Conservation (phyloP, 2,797 vertebrate genomes). For the Trachurus trachurus region DNA sequence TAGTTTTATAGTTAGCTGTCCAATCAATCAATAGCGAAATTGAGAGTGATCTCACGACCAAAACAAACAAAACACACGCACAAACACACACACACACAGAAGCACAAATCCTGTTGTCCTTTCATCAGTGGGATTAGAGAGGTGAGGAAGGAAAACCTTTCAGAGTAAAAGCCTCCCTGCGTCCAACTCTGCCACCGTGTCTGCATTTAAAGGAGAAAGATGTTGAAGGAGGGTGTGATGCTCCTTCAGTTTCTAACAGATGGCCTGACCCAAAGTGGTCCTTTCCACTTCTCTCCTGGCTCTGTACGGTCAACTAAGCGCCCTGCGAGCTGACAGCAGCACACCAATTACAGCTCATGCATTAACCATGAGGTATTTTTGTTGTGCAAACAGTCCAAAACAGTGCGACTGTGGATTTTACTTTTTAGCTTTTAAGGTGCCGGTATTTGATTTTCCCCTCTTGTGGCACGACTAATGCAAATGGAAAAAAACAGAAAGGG, state of each 20-base stretch:
- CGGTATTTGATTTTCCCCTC: not conserved
- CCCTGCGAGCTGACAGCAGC: slow-evolving; percentile 50
- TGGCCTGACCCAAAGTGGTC: slow-evolving; percentile 58
- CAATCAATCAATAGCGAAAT: slow-evolving; percentile 17
- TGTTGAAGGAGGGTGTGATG: slow-evolving; percentile 48
- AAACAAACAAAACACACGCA: not conserved
- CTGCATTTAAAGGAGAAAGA: slow-evolving; percentile 26
- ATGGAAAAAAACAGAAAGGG: slow-evolving; percentile 14
- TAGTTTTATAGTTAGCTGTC: slow-evolving; percentile 9
- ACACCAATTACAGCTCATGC: slow-evolving; percentile 69
- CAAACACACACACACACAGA: not conserved
- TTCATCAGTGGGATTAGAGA: slow-evolving; percentile 33
- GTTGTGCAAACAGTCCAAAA: slow-evolving; percentile 64
- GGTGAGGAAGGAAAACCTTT: slow-evolving; percentile 21
- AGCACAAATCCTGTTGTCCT: slow-evolving; percentile 21
- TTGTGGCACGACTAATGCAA: not conserved
- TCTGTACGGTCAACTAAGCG: slow-evolving; percentile 39
- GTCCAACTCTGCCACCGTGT: slow-evolving; percentile 7
- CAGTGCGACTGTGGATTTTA: slow-evolving; percentile 30
- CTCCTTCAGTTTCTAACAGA: slow-evolving; percentile 63
- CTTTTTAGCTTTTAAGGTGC: not conserved
- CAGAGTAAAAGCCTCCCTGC: slow-evolving; percentile 21
- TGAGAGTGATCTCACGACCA: slow-evolving; percentile 1
- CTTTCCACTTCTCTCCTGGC: slow-evolving; percentile 36
- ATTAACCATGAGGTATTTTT: slow-evolving; percentile 68